A percentile compares a stretch with the other conserved stretches of the same genome.
Evolutionary conservation across 2,888 invertebrate genomes (phyloP).

Genomic region (Hipparchia semele): DNA sequence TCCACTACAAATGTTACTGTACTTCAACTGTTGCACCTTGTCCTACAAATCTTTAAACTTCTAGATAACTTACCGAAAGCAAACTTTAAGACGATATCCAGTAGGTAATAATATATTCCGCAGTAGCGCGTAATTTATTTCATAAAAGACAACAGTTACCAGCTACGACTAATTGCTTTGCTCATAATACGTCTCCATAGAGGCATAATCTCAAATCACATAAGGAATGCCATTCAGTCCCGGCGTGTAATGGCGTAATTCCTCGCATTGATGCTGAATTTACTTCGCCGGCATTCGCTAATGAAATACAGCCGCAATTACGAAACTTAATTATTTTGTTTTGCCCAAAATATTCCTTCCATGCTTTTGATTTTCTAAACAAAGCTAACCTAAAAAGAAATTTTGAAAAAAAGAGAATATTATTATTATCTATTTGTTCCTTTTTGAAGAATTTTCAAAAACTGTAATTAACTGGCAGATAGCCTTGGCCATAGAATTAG

Average conservation of each 20-base stretch:
- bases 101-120: background rate
- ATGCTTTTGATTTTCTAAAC: constrained; percentile 13
- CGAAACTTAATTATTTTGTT: constrained; percentile 35
- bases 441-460: no score
- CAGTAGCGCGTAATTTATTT: constrained; percentile 22
- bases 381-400: background rate
- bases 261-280: constrained; percentile 44
- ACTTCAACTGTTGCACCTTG: no score
- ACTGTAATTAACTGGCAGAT: no score
- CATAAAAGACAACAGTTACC: constrained; percentile 36
- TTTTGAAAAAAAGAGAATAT: constrained; percentile 26
- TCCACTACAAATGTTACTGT: no score
- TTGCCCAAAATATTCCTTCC: constrained; percentile 20
- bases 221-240: constrained; percentile 43
- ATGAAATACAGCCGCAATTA: constrained; percentile 40
- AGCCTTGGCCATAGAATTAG: no score
- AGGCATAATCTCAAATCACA: constrained; percentile 45
- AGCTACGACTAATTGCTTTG: constrained; percentile 40
- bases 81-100: background rate
- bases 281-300: constrained; percentile 41
- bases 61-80: background rate
- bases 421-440: background rate
- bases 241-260: constrained; percentile 44
- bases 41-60: no score
- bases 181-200: constrained; percentile 43